Evolutionary conservation across 2,113 vertebrate genomes (phyloP).

Genomic region (Hiodon tergisus): DNA sequence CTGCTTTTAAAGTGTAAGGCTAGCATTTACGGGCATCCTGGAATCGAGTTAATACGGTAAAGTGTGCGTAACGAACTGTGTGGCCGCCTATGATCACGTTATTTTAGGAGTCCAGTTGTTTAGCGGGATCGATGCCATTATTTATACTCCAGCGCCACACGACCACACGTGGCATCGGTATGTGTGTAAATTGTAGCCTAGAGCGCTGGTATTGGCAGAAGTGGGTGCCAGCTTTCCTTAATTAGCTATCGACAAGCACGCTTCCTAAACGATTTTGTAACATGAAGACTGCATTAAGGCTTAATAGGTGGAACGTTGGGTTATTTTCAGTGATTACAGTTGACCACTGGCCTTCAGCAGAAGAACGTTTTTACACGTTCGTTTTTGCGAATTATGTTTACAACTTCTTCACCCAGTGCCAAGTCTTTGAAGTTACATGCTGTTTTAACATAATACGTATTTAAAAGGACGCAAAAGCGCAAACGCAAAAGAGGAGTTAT

Average conservation of each 20-base stretch:
- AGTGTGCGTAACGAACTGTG: background rate
- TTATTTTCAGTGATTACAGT: conserved; percentile 27
- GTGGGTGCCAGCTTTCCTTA: conserved; percentile 8
- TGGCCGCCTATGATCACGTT: conserved; percentile 3
- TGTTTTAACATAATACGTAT: too few relatives aligned
- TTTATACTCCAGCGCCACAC: conserved; percentile 15
- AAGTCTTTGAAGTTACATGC: too few relatives aligned
- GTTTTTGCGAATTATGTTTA: background rate
- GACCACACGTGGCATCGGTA: conserved; percentile 20
- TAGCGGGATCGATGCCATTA: conserved; percentile 14
- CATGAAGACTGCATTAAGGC: conserved; percentile 16
- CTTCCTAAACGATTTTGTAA: conserved; percentile 29
- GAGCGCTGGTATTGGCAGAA: conserved; percentile 19
- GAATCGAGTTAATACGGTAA: background rate
- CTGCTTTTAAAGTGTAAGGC: too few relatives aligned
- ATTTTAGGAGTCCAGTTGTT: conserved; percentile 28
- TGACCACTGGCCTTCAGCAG: conserved; percentile 10
- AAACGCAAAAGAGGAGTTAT: background rate
- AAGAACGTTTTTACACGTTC: background rate
- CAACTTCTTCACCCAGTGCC: background rate
- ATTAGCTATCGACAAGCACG: conserved; percentile 29
- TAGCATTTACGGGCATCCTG: background rate
- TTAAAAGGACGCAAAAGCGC: too few relatives aligned
- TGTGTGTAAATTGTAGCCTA: conserved; percentile 19
- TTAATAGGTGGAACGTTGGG: conserved; percentile 1